Evolutionary conservation across 2,888 invertebrate genomes (phyloP).

Genomic region (Pardosa pseudoannulata): DNA sequence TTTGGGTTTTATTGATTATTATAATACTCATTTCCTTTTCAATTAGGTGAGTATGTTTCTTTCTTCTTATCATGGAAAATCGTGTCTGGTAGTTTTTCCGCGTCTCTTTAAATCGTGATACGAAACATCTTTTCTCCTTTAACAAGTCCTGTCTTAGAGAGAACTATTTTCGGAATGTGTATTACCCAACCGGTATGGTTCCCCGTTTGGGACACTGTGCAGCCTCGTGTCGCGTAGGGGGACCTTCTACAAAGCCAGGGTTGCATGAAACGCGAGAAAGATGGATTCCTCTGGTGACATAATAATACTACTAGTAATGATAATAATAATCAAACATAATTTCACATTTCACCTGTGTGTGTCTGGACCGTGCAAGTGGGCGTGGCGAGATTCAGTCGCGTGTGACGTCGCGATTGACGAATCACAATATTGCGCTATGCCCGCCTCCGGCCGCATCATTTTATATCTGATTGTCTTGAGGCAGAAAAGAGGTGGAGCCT

Average conservation of each 20-base stretch:
- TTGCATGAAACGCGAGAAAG: neutral
- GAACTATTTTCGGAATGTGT: neutral
- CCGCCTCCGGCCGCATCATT: constrained; percentile 42
- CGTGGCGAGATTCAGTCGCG: constrained; percentile 48
- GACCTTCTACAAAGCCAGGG: neutral
- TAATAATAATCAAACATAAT: constrained; percentile 13
- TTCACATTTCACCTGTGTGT: neutral
- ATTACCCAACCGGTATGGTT: neutral
- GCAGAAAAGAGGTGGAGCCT: constrained; percentile 52
- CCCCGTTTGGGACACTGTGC: neutral
- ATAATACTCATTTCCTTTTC: too few species aligned
- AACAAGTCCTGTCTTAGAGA: neutral
- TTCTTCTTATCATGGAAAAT: neutral
- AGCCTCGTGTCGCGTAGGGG: too few species aligned
- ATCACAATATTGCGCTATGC: constrained; percentile 66
- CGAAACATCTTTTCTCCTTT: neutral
- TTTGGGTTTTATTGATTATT: too few species aligned
- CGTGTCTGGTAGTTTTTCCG: neutral
- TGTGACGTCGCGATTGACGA: constrained; percentile 64
- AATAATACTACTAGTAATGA: neutral
- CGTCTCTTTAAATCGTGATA: neutral
- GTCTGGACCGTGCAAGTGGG: constrained; percentile 14
- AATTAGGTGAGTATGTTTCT: too few species aligned
- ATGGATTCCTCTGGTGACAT: neutral
- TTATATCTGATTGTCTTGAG: constrained; percentile 60